Evolutionary conservation across 2,113 vertebrate species (phyloP).

Genomic region (Craseonycteris thonglongyai): DNA sequence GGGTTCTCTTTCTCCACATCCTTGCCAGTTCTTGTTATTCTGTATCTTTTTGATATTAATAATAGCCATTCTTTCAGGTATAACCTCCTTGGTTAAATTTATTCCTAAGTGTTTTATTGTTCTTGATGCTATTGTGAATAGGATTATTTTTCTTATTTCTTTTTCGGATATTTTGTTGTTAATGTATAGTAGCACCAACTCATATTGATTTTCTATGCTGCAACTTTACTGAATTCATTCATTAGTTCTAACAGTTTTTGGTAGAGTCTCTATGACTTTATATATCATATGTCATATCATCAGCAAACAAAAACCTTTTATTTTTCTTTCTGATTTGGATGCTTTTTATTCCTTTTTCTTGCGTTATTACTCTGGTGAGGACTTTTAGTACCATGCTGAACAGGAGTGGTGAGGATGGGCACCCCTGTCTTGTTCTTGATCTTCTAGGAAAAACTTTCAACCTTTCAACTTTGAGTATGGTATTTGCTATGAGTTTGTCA

Average conservation of each 20-base stretch:
- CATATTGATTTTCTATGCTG: neutral
- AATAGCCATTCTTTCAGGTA: neutral
- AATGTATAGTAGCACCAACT: neutral
- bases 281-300: neutral
- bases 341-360: neutral
- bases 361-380: neutral
- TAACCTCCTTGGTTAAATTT: neutral
- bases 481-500: neutral
- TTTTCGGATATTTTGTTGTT: neutral
- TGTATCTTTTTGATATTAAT: neutral
- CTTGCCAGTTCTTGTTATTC: neutral
- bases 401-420: neutral
- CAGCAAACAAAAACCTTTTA: neutral
- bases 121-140: neutral
- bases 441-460: neutral
- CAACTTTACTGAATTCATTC: neutral
- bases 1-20: neutral
- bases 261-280: neutral
- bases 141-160: neutral
- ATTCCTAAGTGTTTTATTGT: neutral
- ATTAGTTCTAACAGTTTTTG: neutral
- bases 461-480: neutral
- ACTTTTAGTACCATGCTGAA: neutral
- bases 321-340: neutral
- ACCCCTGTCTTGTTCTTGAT: neutral